Conservation (phyloP, 2,113 vertebrate species). For the Trematocara unimaculatum region DNA sequence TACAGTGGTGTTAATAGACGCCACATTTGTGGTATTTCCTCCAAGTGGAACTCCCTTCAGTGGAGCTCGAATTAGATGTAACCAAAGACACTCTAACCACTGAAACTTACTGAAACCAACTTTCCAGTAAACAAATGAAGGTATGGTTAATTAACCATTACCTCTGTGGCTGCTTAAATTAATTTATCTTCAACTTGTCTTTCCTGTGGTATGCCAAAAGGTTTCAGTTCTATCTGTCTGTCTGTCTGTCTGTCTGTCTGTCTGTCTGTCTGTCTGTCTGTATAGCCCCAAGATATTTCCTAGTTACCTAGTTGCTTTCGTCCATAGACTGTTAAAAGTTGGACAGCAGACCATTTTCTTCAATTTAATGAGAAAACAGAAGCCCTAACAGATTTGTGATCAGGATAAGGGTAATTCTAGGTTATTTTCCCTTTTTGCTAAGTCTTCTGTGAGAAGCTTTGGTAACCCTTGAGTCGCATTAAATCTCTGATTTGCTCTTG, state of each 20-base stretch:
- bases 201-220: background rate
- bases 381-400: background rate
- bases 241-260: fast-evolving
- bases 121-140: background rate
- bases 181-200: background rate
- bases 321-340: background rate
- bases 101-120: background rate
- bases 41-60: background rate
- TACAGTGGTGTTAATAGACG: background rate
- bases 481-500: background rate
- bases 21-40: background rate
- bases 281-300: background rate
- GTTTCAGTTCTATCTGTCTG: background rate
- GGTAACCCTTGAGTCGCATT: background rate
- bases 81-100: background rate
- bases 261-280: too few relatives aligned
- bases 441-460: background rate
- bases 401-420: background rate
- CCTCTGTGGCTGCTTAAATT: background rate
- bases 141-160: background rate
- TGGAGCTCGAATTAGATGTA: background rate
- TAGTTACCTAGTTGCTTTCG: fast-evolving
- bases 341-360: background rate
- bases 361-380: background rate
- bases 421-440: background rate